Conservation (phyloP, 1,140 invertebrate genomes). For the Planococcus citri region DNA sequence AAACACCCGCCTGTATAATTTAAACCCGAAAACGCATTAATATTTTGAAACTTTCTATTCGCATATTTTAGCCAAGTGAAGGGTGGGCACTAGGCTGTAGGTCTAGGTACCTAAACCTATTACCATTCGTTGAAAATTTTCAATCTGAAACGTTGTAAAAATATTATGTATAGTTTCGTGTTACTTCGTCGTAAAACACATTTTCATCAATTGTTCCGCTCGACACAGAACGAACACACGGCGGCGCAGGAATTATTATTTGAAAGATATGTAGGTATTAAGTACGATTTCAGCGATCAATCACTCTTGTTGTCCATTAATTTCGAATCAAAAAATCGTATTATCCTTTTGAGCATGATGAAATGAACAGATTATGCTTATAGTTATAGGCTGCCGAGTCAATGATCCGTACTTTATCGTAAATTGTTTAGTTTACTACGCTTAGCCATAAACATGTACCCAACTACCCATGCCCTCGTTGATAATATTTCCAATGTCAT, state of each 20-base stretch:
- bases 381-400: not conserved
- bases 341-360: not conserved
- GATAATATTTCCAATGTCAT: too few species aligned
- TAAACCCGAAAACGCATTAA: not conserved
- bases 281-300: not conserved
- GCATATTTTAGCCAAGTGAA: not conserved
- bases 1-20: slow-evolving; percentile 6
- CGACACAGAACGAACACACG: too few species aligned
- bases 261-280: too few species aligned
- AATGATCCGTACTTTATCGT: not conserved
- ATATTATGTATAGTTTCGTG: not conserved
- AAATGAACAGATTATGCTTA: too few species aligned
- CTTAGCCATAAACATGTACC: too few species aligned
- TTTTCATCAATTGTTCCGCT: not conserved
- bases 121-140: not conserved
- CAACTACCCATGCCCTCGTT: too few species aligned
- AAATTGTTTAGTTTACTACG: not conserved
- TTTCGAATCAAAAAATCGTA: not conserved
- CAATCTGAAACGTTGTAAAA: not conserved
- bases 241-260: too few species aligned
- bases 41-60: slow-evolving; percentile 1
- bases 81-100: too few species aligned
- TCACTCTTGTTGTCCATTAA: not conserved
- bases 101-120: too few species aligned
- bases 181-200: not conserved